Evolutionary conservation across 2,888 invertebrate species (phyloP).

Genomic region (Pyrrhia umbra): DNA sequence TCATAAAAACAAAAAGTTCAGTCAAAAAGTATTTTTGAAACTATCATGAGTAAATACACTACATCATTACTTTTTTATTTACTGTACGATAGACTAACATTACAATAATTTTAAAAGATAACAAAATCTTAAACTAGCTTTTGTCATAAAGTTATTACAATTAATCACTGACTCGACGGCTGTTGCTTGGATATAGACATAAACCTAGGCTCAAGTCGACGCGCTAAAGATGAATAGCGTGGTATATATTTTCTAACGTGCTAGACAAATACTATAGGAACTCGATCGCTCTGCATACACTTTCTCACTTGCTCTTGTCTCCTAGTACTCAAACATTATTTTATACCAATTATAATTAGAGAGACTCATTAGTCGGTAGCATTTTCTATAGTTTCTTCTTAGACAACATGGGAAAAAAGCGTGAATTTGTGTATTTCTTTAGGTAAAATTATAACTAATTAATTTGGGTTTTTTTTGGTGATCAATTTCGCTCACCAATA

Average conservation of each 20-base stretch:
- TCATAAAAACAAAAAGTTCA: no score
- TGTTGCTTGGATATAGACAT: slow-evolving; percentile 54
- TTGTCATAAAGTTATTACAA: slow-evolving; percentile 42
- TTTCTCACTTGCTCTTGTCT: background rate
- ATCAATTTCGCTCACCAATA: no score
- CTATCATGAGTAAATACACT: no score
- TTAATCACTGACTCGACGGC: slow-evolving; percentile 41
- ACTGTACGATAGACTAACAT: no score
- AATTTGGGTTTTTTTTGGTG: no score
- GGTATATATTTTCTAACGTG: slow-evolving; percentile 36
- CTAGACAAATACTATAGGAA: slow-evolving; percentile 27
- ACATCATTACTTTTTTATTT: no score
- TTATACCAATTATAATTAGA: background rate
- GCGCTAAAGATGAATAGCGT: slow-evolving; percentile 45
- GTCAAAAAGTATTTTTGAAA: no score
- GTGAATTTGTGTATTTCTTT: no score
- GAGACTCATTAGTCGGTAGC: no score
- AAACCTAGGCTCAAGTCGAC: slow-evolving; percentile 52
- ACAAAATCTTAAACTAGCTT: slow-evolving; percentile 18
- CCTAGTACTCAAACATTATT: background rate
- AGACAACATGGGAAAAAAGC: no score
- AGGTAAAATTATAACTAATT: no score
- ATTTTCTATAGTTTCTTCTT: no score
- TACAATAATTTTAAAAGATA: background rate
- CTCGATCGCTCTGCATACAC: slow-evolving; percentile 15